Base-by-base conservation (phyloP, 2,797 vertebrate species). In the Tenualosa thibaudeaui region DNA sequence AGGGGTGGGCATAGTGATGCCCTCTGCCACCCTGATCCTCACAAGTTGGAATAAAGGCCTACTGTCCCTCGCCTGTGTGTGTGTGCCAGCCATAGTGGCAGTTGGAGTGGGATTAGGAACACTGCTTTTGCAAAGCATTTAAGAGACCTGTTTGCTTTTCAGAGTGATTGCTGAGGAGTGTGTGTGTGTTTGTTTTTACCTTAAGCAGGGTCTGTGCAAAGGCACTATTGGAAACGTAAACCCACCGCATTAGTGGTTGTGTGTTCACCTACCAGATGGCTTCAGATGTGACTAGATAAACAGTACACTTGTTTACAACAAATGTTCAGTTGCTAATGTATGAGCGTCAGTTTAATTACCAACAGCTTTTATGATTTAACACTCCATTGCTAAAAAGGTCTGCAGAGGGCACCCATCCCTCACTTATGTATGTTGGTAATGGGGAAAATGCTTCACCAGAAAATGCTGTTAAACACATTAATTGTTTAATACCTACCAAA, bases 181-280 rank as follows among this genome's bases (percentile, higher is more conserved):
- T 62, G 5, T 24, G n/a, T n/a, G 8, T n/a, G 58, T 78, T 19
- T 24, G 26, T 68, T 17, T 43, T 75, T 75, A 75, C 15, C 37
- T 75, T 40, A 43, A 17, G 68, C 71, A 75, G 68, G 37, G 37
- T 37, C 15, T 75, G 68, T 7, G 37, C 68, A 46, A 78, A 46
- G 46, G 71, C 37, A 46, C 71, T 6, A 78, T 78, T 78, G 71
- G 37, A 78, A 78, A 78, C 19, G 71, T 78, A 78, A 78, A 78
- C 31, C 31, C 31, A 31, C 5, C 40, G 15, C 40, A 78, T 78
- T 78, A 78, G 71, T 46, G 71, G 71, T 46, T 46, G 19, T 40
- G 71, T 46, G 8, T 78, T 78, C 40, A 78, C 71, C 71, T 78
- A 43, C 37, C 71, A 78, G 71, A 78, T 78, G 71, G 71, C 71